These are phyloP conservation scores for Hylaeus anthracinus DNA, from an alignment of 1,140 invertebrate genomes.

Conservation along the genomic window DNA sequence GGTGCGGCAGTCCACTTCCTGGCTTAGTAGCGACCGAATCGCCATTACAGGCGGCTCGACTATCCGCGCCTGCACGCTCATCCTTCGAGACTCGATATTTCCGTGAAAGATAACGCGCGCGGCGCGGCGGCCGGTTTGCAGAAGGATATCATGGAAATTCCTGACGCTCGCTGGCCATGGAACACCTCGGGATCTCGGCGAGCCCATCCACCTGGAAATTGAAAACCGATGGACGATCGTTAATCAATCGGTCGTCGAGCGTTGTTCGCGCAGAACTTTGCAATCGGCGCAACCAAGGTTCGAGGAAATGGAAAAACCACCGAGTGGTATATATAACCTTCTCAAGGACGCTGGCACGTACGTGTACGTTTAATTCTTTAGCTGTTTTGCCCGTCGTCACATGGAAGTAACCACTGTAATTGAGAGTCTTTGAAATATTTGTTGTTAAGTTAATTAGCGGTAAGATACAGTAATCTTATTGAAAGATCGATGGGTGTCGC, in stretches of 20 bases:
- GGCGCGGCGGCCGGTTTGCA: constrained; percentile 8
- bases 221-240: neutral
- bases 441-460: no score
- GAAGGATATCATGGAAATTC: constrained; percentile 24
- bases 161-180: constrained; percentile 2
- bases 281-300: no score
- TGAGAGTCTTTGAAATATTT: no score
- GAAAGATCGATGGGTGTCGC: no score
- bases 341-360: no score
- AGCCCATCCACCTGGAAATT: neutral
- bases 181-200: no score
- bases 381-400: no score
- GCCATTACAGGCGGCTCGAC: constrained; percentile 51
- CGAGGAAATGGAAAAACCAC: no score
- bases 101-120: constrained; percentile 36
- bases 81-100: constrained; percentile 43
- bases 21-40: constrained; percentile 67
- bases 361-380: no score
- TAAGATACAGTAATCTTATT: no score
- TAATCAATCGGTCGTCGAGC: neutral
- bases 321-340: no score
- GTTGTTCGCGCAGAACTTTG: neutral
- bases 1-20: constrained; percentile 65
- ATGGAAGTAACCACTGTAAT: no score
- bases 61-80: constrained; percentile 1